Evolutionary conservation across 2,888 invertebrate species (phyloP).

Genomic region (Ochropacha duplaris): DNA sequence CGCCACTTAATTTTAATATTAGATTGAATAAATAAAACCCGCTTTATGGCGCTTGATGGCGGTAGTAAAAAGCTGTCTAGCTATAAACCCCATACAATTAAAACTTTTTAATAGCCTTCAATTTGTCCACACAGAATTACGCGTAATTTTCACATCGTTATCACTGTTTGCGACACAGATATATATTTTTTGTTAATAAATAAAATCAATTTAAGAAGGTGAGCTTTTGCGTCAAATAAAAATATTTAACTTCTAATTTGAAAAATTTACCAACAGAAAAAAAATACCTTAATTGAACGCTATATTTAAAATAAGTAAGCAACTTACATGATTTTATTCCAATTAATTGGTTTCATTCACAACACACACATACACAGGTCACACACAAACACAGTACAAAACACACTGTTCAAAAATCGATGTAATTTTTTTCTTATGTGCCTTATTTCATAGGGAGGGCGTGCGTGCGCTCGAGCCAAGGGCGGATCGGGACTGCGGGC

Average conservation of each 20-base stretch:
- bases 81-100: neutral
- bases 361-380: slow-evolving; percentile 20
- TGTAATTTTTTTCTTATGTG: slow-evolving; percentile 29
- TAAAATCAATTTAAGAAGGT: too few relatives aligned
- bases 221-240: too few relatives aligned
- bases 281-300: neutral
- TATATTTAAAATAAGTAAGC: neutral
- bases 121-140: neutral
- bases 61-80: neutral
- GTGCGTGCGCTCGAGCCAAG: slow-evolving; percentile 24
- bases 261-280: neutral
- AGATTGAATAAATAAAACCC: neutral
- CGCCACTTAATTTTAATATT: neutral
- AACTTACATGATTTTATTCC: slow-evolving; percentile 2
- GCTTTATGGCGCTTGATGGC: neutral
- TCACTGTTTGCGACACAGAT: neutral
- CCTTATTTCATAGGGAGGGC: slow-evolving; percentile 18
- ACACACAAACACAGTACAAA: slow-evolving; percentile 39
- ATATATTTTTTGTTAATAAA: neutral
- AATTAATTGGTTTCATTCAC: neutral
- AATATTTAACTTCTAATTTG: too few relatives aligned
- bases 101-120: slow-evolving; percentile 2
- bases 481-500: slow-evolving; percentile 44
- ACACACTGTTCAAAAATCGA: slow-evolving; percentile 45
- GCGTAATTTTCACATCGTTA: neutral